Percentiles rank a stretch among this genome's conserved stretches.
These are phyloP conservation scores for Cichladusa arquata DNA, from an alignment of 2,113 vertebrate genomes.

Conservation along the genomic window DNA sequence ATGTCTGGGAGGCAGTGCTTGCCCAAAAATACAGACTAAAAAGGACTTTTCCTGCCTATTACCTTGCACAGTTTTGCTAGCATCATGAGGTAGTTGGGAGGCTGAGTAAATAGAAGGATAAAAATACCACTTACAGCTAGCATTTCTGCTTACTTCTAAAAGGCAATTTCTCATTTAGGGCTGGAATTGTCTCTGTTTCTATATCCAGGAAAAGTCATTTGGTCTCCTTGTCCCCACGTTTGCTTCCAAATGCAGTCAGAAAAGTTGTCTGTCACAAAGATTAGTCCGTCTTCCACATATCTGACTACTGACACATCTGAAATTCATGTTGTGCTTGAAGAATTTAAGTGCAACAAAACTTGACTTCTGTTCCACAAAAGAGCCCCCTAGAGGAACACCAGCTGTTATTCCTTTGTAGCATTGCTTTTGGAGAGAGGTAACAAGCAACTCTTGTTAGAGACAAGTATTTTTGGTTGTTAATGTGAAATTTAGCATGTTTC, in stretches of 20 bases:
- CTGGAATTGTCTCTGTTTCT: background rate
- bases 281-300: accelerated
- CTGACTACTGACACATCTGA: background rate
- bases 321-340: background rate
- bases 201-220: background rate
- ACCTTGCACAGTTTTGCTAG: background rate
- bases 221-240: accelerated
- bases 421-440: background rate
- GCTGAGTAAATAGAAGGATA: background rate
- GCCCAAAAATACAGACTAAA: background rate
- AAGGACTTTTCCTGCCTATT: background rate
- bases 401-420: background rate
- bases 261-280: background rate
- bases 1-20: background rate
- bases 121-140: background rate
- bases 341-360: background rate
- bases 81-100: accelerated
- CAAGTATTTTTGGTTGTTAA: background rate
- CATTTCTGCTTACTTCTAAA: background rate
- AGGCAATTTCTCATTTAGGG: background rate
- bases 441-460: background rate
- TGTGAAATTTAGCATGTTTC: background rate
- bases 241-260: background rate
- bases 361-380: background rate
- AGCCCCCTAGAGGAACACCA: background rate